Evolutionary conservation across 1,140 invertebrate genomes (phyloP), one percentile per base, ranked within the genome.

Genomic region (Halictus rubicundus): DNA sequence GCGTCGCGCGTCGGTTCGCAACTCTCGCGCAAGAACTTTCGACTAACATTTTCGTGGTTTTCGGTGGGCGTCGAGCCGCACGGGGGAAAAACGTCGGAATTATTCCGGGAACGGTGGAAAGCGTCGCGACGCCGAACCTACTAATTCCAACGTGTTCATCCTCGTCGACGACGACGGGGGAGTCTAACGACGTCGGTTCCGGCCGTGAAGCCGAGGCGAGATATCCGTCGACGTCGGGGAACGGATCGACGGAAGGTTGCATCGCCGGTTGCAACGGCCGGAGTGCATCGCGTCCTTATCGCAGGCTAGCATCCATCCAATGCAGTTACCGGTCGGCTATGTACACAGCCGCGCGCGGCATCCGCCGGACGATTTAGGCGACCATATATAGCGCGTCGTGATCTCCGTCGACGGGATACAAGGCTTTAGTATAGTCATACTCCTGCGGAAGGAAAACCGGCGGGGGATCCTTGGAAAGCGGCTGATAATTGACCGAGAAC

Each of bases 251-350:
- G 19, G 52, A 46, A 52, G 71, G 71, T 49, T 37, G 39, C 46
- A 65, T 57, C 52, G 49, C 25, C 63, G 37, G 39, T 59, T 25
- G 72, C 19, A 42, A 42, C 16, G n/a, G 10, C 12, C 46, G n/a
- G 32, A 57, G 32, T 61, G 59, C 64, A 32, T 74, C 72, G 72
- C 39, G 19, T 16, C 59, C 65, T 76, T 80, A 80, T 80, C 72
- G 46, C 25, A 6, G 12, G 23, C 46, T 32, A 54, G n/a, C 57
- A 76, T 76, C 65, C 65, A 54, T 76, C 72, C 46, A 61, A 68
- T 63, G n/a, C n/a, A 68, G 57, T 61, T 68, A 75, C 54, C 78
- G 54, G 25, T 46, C 16, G 32, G 19, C 14, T 42, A 25, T 69
- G 63, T 49, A 54, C n/a, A 46, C 9, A 46, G 42, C 9, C 42